phyloP scores from a whole-genome alignment of 23 tunicate species.

The Ascidia mentula region DNA sequence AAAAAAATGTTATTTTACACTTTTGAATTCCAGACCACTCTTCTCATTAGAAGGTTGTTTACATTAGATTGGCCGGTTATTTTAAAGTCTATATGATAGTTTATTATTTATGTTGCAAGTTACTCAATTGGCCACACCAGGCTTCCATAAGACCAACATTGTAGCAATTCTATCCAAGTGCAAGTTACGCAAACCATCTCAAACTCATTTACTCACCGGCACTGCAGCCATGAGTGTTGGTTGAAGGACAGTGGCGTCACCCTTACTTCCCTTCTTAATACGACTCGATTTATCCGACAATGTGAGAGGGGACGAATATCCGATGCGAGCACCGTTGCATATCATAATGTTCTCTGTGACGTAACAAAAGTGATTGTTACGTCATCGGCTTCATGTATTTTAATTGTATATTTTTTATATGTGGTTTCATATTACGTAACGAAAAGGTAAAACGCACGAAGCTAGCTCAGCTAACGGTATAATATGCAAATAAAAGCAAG shows the following conservation, averaged over 20 bases:
- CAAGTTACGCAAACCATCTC: neutral
- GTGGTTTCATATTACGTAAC: neutral
- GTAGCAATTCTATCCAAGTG: too few relatives aligned
- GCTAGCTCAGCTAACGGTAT: neutral
- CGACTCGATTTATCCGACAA: slow-evolving; percentile 85
- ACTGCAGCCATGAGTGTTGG: slow-evolving; percentile 98
- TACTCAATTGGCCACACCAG: too few relatives aligned
- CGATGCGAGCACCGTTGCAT: slow-evolving; percentile 67
- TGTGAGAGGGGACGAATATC: slow-evolving; percentile 93
- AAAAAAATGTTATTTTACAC: too few relatives aligned
- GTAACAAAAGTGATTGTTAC: neutral
- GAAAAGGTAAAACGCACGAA: neutral
- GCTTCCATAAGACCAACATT: too few relatives aligned
- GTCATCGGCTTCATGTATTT: neutral
- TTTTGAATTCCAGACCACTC: too few relatives aligned
- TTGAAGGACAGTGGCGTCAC: slow-evolving; percentile 75
- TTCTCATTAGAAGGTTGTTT: too few relatives aligned
- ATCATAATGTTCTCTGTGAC: slow-evolving; percentile 44
- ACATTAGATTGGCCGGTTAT: too few relatives aligned
- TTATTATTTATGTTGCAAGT: too few relatives aligned
- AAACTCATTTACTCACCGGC: slow-evolving; percentile 35
- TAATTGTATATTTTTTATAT: too few relatives aligned
- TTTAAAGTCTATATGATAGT: too few relatives aligned
- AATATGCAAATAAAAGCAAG: neutral
- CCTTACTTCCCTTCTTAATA: slow-evolving; percentile 87